These are phyloP conservation scores for Chaetogeoica ovagalla DNA, from an alignment of 2,888 invertebrate species.

Conservation along the genomic window DNA sequence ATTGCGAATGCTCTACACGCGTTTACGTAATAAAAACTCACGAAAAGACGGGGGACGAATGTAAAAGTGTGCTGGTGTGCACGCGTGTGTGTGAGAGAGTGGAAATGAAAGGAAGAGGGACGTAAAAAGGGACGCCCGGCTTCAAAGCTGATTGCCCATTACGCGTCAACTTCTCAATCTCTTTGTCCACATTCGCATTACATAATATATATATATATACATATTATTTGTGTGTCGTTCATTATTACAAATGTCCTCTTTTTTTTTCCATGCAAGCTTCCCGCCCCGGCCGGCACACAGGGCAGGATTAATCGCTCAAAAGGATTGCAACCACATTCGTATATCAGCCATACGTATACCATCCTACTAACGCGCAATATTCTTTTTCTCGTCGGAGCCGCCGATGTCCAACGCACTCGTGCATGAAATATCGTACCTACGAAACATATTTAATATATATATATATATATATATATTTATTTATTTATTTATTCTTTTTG, in stretches of 20 bases:
- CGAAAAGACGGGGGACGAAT: neutral
- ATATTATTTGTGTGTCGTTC: constrained; percentile 25
- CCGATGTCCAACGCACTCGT: constrained; percentile 12
- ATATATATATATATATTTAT: too few relatives aligned
- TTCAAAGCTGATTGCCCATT: constrained; percentile 50
- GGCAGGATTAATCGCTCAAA: constrained; percentile 2
- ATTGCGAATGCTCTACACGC: constrained; percentile 28
- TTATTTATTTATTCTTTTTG: too few relatives aligned
- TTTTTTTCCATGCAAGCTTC: neutral
- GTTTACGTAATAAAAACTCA: neutral
- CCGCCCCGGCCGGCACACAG: too few relatives aligned
- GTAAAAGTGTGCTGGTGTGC: too few relatives aligned
- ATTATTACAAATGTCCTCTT: constrained; percentile 47
- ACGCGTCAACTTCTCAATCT: constrained; percentile 45
- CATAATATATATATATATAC: constrained; percentile 30
- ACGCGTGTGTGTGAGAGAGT: neutral
- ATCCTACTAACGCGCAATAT: neutral
- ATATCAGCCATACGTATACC: neutral
- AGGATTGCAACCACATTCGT: neutral
- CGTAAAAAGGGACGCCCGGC: constrained; percentile 41
- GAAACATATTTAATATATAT: too few relatives aligned
- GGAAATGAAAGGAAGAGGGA: neutral
- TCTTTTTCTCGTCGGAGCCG: constrained; percentile 16
- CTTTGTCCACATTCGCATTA: constrained; percentile 19
- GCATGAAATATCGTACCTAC: neutral